phyloP scores from a whole-genome alignment of 2,888 invertebrate genomes.

The Sepiola atlantica region DNA sequence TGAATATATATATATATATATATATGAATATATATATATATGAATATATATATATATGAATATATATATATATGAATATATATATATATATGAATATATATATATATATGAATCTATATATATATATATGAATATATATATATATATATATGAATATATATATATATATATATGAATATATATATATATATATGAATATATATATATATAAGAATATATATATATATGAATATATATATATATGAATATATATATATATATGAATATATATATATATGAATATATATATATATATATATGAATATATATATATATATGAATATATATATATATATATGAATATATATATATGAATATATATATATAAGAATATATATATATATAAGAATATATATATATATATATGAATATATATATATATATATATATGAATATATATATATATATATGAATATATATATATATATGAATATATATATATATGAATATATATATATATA shows the following conservation, averaged over 20 bases:
- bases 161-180: neutral
- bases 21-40: no score
- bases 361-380: neutral
- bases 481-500: neutral
- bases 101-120: neutral
- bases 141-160: neutral
- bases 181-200: neutral
- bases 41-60: neutral
- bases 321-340: neutral
- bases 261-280: neutral
- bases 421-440: neutral
- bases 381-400: neutral
- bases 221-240: neutral
- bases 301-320: neutral
- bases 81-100: neutral
- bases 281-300: neutral
- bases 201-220: neutral
- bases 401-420: neutral
- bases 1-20: no score
- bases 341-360: neutral
- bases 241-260: neutral
- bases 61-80: neutral
- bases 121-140: neutral
- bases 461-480: neutral
- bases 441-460: neutral